Conservation (phyloP, 2,888 invertebrate species). For the Eristalis pertinax region DNA sequence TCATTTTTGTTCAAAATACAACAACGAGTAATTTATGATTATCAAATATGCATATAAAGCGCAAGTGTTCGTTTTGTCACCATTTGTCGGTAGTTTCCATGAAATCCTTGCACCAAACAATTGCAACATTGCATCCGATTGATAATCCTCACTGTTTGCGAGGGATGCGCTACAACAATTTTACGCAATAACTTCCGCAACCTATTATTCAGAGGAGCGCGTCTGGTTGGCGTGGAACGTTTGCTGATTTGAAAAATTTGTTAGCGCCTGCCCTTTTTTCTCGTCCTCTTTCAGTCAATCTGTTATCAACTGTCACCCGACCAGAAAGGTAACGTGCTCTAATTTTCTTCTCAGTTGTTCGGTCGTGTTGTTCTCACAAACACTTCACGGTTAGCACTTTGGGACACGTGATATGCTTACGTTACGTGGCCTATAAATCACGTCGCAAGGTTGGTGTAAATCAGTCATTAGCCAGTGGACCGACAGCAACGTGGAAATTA, state of each 20-base stretch:
- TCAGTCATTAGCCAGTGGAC: constrained; percentile 71
- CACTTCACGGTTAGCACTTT: constrained; percentile 68
- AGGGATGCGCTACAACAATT: constrained; percentile 48
- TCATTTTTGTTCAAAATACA: constrained; percentile 44
- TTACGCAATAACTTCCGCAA: constrained; percentile 55
- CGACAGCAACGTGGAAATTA: constrained; percentile 64
- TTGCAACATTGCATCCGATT: constrained; percentile 61
- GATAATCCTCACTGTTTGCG: constrained; percentile 61
- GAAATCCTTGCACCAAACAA: constrained; percentile 53
- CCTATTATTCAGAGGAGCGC: constrained; percentile 31
- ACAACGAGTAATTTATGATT: constrained; percentile 60
- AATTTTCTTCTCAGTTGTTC: constrained; percentile 67
- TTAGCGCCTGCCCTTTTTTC: constrained; percentile 4
- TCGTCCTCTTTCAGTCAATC: constrained; percentile 56
- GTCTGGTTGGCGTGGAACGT: constrained; percentile 17
- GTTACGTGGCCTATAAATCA: constrained; percentile 71
- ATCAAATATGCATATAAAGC: constrained; percentile 64
- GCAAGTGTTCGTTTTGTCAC: constrained; percentile 49
- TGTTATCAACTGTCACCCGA: constrained; percentile 65
- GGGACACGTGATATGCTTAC: constrained; percentile 68
- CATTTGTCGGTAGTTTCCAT: constrained; percentile 51
- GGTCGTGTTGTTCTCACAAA: constrained; percentile 65
- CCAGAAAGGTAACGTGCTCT: constrained; percentile 68
- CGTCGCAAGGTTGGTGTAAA: constrained; percentile 67
- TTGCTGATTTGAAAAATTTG: constrained; percentile 29